A percentile compares a stretch with the other conserved stretches of the same genome.
Conservation (phyloP, 2,113 vertebrate species). For the Crotalus tigris region DNA sequence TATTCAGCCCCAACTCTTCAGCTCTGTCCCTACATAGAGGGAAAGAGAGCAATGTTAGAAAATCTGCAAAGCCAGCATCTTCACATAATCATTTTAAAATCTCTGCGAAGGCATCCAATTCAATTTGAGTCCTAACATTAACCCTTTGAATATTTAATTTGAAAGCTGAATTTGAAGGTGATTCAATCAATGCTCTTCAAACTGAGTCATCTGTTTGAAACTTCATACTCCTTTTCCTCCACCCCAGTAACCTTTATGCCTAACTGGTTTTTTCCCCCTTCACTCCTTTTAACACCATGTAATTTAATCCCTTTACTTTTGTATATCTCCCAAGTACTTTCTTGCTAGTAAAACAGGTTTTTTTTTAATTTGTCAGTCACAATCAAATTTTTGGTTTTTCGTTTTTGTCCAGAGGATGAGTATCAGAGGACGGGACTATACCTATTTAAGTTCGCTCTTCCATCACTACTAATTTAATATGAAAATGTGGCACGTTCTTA, state of each 20-base stretch:
- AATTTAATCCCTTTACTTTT: neutral
- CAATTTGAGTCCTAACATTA: neutral
- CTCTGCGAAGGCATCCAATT: neutral
- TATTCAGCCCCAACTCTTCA: neutral
- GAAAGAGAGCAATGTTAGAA: too few species aligned
- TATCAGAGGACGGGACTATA: accelerated
- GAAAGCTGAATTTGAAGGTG: neutral
- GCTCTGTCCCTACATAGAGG: too few species aligned
- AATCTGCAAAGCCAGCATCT: neutral
- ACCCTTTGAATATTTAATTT: neutral
- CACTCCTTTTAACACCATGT: neutral
- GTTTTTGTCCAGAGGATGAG: neutral
- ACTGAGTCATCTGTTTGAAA: neutral
- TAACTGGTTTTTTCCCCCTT: neutral
- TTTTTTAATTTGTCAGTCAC: neutral
- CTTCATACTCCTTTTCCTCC: neutral
- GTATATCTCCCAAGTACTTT: neutral
- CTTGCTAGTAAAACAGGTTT: neutral
- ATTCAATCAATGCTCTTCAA: neutral
- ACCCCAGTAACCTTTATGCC: accelerated
- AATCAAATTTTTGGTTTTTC: neutral
- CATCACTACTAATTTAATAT: neutral
- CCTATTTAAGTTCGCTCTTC: neutral
- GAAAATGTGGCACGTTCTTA: neutral
- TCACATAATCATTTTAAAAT: neutral